Percentiles rank a stretch among this genome's conserved stretches.
These are phyloP conservation scores for Corbicula japonica DNA, from an alignment of 2,888 invertebrate species.

Conservation along the genomic window DNA sequence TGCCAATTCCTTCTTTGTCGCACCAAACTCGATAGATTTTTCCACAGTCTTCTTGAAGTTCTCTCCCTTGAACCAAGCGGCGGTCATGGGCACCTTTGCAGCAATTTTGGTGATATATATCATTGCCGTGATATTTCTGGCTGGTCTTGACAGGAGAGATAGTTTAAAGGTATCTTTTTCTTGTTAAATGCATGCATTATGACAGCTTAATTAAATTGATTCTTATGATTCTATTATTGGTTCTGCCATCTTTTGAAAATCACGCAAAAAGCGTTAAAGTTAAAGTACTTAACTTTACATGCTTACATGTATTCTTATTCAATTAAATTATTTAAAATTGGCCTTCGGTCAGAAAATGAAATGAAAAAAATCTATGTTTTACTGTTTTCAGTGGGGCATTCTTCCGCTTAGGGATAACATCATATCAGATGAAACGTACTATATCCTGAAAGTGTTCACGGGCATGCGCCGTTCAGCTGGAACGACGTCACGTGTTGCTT, in stretches of 20 bases:
- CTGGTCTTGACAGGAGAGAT: constrained; percentile 81
- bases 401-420: constrained; percentile 80
- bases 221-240: too few species aligned
- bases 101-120: constrained; percentile 77
- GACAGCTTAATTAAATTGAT: too few species aligned
- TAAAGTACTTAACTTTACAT: too few species aligned
- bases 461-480: constrained; percentile 81
- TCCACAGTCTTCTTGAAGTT: constrained; percentile 81
- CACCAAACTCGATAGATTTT: constrained; percentile 85
- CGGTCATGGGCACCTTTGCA: constrained; percentile 83
- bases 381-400: constrained; percentile 80
- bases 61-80: constrained; percentile 83
- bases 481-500: constrained; percentile 78
- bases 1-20: constrained; percentile 81
- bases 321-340: too few species aligned
- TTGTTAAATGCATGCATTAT: too few species aligned
- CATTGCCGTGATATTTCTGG: constrained; percentile 78
- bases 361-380: neutral
- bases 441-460: constrained; percentile 80
- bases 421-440: constrained; percentile 75
- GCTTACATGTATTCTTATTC: too few species aligned
- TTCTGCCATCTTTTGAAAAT: too few species aligned
- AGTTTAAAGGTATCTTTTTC: constrained; percentile 71
- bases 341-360: neutral
- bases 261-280: too few species aligned